Base-by-base conservation (phyloP, 2,888 invertebrate species). In the Yponomeuta cagnagella region DNA sequence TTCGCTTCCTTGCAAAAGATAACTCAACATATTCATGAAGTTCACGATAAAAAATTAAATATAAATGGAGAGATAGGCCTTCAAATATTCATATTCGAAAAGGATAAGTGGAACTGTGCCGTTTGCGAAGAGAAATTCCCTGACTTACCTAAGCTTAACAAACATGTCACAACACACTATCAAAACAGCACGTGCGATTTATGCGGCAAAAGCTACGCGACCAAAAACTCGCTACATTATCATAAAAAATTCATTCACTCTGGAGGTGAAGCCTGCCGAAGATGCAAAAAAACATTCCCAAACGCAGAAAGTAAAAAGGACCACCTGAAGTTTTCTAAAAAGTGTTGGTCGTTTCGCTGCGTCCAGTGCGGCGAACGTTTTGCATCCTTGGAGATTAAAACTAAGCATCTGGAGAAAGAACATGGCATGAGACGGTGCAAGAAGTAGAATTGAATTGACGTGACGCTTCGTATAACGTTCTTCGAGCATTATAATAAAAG, bases 91-190 rank as follows among this genome's bases (percentile, higher is more conserved):
- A 85, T 76, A 72, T 74, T 91, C 65, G 78, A 82, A 8, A 81
- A 80, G 63, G 84, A 87, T 23, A 86, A 81, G 70, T 89, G 84
- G 81, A 71, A 73, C 10, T 91, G 91, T 72, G 80, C 76, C 12
- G 73, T 86, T 10, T 91, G 91, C 71, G 74, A 80, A 3, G 77
- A 78, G 70, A 88, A 86, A 74, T 73, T 88, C 65, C 83, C 90
- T 0, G 80, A 85, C 0, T 72, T 91, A 4, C 81, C 79, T 0
- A 87, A 84, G 33, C 77, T 92, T 0, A 83, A 84, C 69, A 79
- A 89, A 2, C 91, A 92, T 69, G 90, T 88, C 1, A 82, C 87
- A 0, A 74, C 84, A 0, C 91, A 92, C 75, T 91, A 85, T 66
- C 79, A 80, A 33, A 83, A 82, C 37, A 87, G 79, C 69, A 88